Evolutionary conservation across 2,113 vertebrate species (phyloP).

Genomic region (Mystacornis crossleyi): DNA sequence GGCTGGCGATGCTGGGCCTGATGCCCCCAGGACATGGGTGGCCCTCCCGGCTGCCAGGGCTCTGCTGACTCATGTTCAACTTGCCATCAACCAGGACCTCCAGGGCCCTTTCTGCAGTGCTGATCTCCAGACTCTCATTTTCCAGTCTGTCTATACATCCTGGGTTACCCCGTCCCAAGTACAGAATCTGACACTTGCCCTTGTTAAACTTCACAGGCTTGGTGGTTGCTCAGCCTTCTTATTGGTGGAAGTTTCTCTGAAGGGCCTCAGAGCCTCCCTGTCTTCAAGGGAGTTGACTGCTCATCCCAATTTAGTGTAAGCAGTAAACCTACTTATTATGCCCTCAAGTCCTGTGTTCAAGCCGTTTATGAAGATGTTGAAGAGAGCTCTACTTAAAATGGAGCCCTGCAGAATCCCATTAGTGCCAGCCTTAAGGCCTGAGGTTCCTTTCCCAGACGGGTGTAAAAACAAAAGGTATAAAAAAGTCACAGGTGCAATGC

Average conservation of each 20-base stretch:
- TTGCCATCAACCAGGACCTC: fast-evolving
- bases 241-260: background rate
- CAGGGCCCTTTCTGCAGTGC: fast-evolving
- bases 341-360: background rate
- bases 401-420: background rate
- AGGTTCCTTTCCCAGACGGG: background rate
- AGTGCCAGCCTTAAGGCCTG: background rate
- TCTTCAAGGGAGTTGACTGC: background rate
- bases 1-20: background rate
- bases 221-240: background rate
- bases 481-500: background rate
- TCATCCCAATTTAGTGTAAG: background rate
- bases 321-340: background rate
- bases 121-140: background rate
- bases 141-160: background rate
- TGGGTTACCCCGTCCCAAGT: background rate
- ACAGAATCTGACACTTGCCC: background rate
- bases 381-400: background rate
- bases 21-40: fast-evolving
- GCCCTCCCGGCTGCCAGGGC: background rate
- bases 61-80: fast-evolving
- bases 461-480: background rate
- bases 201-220: background rate
- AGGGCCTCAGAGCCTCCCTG: background rate
- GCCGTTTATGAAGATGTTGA: background rate